Evolutionary conservation across 2,797 vertebrate genomes (phyloP).

Genomic region (Peromyscus aztecus): DNA sequence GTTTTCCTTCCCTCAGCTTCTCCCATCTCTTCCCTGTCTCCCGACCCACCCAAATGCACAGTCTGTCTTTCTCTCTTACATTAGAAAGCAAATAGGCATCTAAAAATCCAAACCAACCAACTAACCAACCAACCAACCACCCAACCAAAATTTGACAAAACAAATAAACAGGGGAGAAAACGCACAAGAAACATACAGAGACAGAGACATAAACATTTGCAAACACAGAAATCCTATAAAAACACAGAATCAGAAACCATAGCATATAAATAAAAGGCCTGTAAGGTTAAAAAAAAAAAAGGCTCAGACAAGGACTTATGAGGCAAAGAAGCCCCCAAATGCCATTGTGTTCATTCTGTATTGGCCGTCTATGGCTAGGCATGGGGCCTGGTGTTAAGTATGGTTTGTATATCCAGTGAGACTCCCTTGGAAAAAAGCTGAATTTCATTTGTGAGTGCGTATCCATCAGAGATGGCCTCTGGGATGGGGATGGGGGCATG

Average conservation of each 20-base stretch:
- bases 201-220: neutral
- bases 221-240: neutral
- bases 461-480: neutral
- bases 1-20: neutral
- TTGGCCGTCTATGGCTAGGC: neutral
- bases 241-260: neutral
- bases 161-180: neutral
- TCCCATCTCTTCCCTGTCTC: neutral
- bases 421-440: neutral
- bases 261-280: neutral
- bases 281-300: neutral
- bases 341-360: neutral
- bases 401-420: neutral
- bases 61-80: neutral
- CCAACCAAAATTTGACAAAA: neutral
- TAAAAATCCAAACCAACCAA: neutral
- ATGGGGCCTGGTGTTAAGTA: too few relatives aligned
- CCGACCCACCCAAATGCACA: neutral
- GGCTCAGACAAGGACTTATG: neutral
- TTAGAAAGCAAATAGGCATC: neutral
- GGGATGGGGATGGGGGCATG: neutral
- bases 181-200: neutral
- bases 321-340: neutral
- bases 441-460: neutral
- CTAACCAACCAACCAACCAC: neutral